Conservation (phyloP, 2,888 invertebrate species). For the Lobophora halterata region DNA sequence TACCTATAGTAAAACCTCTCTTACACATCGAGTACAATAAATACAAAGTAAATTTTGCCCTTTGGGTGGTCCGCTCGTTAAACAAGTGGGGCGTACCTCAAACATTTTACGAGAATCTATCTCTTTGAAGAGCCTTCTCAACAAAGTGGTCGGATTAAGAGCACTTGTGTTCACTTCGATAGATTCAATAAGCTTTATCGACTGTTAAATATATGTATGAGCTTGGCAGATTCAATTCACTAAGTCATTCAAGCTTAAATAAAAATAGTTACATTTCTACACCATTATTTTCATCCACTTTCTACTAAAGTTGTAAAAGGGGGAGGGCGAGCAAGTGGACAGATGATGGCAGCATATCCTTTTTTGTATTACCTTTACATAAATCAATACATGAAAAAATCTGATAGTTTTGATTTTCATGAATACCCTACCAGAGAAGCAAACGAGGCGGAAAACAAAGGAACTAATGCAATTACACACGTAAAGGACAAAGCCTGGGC, state of each 20-base stretch:
- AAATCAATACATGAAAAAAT: background rate
- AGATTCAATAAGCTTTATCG: constrained; percentile 11
- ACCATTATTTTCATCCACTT: too few relatives aligned
- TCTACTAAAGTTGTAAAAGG: too few relatives aligned
- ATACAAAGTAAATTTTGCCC: constrained; percentile 10
- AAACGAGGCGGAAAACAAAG: constrained; percentile 42
- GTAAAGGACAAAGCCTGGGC: constrained; percentile 47
- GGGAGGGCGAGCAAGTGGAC: too few relatives aligned
- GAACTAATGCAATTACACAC: constrained; percentile 51
- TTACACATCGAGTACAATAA: background rate
- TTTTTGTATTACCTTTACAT: too few relatives aligned
- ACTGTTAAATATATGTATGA: constrained; percentile 5
- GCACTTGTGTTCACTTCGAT: constrained; percentile 17
- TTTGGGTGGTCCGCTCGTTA: constrained; percentile 10
- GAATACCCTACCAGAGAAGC: constrained; percentile 20
- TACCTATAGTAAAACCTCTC: background rate
- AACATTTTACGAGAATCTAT: constrained; percentile 12
- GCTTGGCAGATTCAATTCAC: too few relatives aligned
- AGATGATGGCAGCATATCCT: too few relatives aligned
- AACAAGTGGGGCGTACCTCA: constrained; percentile 5
- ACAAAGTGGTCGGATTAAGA: constrained; percentile 20
- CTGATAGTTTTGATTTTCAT: background rate
- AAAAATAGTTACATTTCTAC: too few relatives aligned
- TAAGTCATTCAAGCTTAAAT: too few relatives aligned
- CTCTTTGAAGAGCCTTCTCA: constrained; percentile 24